These are phyloP conservation scores for Littorina saxatilis DNA, from an alignment of 1,140 invertebrate genomes.

Conservation along the genomic window DNA sequence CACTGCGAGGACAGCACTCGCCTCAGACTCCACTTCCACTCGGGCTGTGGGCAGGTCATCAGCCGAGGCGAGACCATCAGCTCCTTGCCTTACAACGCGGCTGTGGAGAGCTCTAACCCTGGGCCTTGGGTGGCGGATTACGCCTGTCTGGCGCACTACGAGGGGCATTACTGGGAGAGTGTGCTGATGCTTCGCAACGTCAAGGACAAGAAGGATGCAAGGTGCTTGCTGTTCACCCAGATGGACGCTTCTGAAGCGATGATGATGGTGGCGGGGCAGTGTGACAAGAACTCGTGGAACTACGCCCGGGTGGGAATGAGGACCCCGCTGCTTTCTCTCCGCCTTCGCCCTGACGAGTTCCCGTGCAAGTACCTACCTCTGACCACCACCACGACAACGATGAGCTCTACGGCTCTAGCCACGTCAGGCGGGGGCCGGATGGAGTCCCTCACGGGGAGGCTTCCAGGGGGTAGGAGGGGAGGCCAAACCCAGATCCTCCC, in stretches of 20 bases:
- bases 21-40: constrained; percentile 50
- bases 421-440: not conserved
- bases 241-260: constrained; percentile 47
- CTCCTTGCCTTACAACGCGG: not conserved
- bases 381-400: not conserved
- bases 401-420: no score
- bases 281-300: constrained; percentile 53
- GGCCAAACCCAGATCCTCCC: not conserved
- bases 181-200: constrained; percentile 56
- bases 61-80: not conserved
- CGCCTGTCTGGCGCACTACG: constrained; percentile 48
- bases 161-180: constrained; percentile 59
- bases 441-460: not conserved
- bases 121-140: constrained; percentile 41
- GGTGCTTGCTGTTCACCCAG: constrained; percentile 48
- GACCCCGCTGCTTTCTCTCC: constrained; percentile 39
- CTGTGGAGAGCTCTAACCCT: not conserved
- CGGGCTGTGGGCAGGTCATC: constrained; percentile 22
- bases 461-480: not conserved
- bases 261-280: constrained; percentile 51
- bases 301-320: constrained; percentile 46
- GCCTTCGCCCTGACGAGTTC: constrained; percentile 37
- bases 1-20: constrained; percentile 50
- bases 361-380: constrained; percentile 45
- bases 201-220: constrained; percentile 33